Evolutionary conservation across 2,888 invertebrate genomes (phyloP).

Genomic region (Pteria penguin): DNA sequence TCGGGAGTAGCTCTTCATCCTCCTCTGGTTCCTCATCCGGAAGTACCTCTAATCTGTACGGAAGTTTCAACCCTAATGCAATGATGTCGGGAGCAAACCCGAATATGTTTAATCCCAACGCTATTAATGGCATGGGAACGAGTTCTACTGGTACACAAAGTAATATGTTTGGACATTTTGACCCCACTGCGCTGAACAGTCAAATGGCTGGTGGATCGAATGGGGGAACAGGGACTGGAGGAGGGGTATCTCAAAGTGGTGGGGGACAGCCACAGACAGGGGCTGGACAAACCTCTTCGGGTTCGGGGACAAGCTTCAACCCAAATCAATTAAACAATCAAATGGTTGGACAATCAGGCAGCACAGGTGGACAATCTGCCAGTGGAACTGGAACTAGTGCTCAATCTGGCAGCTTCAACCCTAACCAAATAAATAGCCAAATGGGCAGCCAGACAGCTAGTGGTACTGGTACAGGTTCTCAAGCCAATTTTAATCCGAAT

Average conservation of each 20-base stretch:
- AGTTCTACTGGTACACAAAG: neutral
- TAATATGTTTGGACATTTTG: neutral
- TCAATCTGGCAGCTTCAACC: neutral
- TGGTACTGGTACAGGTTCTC: neutral
- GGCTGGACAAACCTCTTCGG: constrained; percentile 19
- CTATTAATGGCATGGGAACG: neutral
- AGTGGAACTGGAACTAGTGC: neutral
- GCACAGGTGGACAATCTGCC: neutral
- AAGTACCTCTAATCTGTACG: constrained; percentile 7
- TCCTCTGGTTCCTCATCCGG: neutral
- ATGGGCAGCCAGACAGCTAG: too few relatives aligned
- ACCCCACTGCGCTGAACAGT: constrained; percentile 24
- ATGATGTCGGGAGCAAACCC: constrained; percentile 32
- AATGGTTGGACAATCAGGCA: neutral
- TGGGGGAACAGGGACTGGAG: constrained; percentile 3
- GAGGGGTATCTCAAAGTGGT: neutral
- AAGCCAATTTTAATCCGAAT: neutral
- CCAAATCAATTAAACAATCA: neutral
- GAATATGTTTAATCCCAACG: constrained; percentile 44
- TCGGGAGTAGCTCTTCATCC: neutral
- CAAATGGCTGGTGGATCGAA: constrained; percentile 1
- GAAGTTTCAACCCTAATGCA: constrained; percentile 39
- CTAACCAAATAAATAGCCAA: constrained; percentile 15
- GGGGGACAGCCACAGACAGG: constrained; percentile 41
- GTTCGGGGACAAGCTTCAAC: neutral